Evolutionary conservation across 2,113 vertebrate species (phyloP).

Genomic region (Lepisosteus osseus): DNA sequence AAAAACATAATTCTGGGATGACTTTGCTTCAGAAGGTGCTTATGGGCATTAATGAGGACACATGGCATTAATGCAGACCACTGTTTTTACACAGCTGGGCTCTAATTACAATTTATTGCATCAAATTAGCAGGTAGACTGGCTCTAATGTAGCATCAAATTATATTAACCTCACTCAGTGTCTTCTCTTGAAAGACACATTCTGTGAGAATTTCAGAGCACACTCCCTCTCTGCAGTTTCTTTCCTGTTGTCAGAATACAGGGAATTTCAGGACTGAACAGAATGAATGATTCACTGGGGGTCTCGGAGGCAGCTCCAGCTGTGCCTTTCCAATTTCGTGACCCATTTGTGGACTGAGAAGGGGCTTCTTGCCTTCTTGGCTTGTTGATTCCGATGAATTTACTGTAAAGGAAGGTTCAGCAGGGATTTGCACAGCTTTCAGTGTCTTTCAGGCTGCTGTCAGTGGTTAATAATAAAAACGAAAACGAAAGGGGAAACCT

Average conservation of each 20-base stretch:
- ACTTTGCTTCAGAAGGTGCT: background rate
- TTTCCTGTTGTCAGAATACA: background rate
- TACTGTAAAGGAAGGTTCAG: too few species aligned
- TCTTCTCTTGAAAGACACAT: background rate
- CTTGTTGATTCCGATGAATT: too few species aligned
- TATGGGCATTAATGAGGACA: background rate
- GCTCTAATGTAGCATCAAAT: conserved; percentile 18
- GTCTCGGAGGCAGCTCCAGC: background rate
- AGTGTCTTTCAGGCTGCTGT: too few species aligned
- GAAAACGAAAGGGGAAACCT: too few species aligned
- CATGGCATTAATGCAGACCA: background rate
- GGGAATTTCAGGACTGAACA: too few species aligned
- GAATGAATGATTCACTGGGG: too few species aligned
- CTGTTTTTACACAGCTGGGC: background rate
- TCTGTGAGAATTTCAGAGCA: background rate
- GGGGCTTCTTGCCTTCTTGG: background rate
- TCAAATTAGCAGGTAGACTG: conserved; percentile 20
- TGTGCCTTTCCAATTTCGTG: background rate
- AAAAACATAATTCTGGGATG: too few species aligned
- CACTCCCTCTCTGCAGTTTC: background rate
- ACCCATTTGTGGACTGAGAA: background rate
- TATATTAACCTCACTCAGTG: conserved; percentile 13
- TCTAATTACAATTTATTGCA: conserved; percentile 12
- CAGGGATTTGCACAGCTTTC: too few species aligned
- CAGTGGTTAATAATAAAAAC: too few species aligned